phyloP scores from a whole-genome alignment of 1,140 invertebrate genomes.

The Ctenoplectra terminalis region DNA sequence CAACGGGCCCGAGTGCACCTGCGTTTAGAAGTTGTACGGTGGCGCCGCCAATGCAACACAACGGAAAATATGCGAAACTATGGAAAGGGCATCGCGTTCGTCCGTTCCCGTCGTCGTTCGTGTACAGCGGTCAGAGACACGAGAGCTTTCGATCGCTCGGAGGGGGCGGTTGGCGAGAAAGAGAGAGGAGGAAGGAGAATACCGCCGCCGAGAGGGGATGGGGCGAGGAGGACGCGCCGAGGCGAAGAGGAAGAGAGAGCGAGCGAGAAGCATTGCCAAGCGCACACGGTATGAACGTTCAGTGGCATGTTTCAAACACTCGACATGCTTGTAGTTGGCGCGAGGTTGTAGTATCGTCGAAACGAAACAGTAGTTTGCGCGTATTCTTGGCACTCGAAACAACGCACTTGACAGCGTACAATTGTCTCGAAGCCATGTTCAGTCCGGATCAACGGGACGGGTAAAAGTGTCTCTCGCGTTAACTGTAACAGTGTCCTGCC shows the following conservation, averaged over 20 bases:
- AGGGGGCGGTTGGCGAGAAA: constrained; percentile 9
- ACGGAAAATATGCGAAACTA: constrained; percentile 72
- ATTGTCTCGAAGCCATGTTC: constrained; percentile 2
- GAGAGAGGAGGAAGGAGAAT: constrained; percentile 32
- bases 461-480: constrained; percentile 31
- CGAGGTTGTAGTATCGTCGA: constrained; percentile 66
- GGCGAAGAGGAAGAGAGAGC: constrained; percentile 44
- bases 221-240: constrained; percentile 30
- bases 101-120: constrained; percentile 73
- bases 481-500: constrained; percentile 35
- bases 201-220: background rate
- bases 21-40: constrained; percentile 63
- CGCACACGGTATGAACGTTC: constrained; percentile 76
- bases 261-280: constrained; percentile 61
- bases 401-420: background rate
- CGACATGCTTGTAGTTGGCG: constrained; percentile 78
- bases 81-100: constrained; percentile 73
- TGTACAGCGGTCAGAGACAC: constrained; percentile 78
- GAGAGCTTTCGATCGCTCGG: constrained; percentile 52
- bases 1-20: constrained; percentile 53
- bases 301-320: constrained; percentile 79
- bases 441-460: background rate
- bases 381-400: constrained; percentile 30
- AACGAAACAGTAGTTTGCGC: constrained; percentile 57
- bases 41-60: constrained; percentile 59